These are phyloP conservation scores for Clinocottus analis DNA, from an alignment of 2,113 vertebrate genomes.

Conservation along the genomic window DNA sequence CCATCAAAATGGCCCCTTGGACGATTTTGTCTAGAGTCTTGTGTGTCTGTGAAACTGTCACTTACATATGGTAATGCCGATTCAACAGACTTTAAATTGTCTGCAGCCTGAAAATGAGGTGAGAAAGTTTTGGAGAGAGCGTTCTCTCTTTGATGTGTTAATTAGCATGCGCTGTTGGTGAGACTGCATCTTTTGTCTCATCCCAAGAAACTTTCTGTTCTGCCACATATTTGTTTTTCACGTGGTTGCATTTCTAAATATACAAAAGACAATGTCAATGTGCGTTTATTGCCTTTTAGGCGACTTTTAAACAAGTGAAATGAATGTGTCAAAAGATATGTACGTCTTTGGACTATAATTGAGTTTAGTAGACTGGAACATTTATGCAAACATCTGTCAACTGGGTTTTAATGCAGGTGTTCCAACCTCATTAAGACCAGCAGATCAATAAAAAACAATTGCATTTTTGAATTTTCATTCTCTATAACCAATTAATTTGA, in stretches of 20 bases:
- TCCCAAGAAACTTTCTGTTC: conserved; percentile 18
- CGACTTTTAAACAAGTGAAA: conserved; percentile 11
- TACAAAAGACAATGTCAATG: background rate
- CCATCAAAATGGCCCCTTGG: conserved; percentile 44
- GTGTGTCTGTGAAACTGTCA: conserved; percentile 26
- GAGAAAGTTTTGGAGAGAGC: conserved; percentile 28
- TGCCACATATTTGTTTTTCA: conserved; percentile 1
- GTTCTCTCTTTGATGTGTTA: conserved; percentile 56
- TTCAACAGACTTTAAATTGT: conserved; percentile 53
- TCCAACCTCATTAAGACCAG: conserved; percentile 8
- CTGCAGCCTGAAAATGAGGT: conserved; percentile 19
- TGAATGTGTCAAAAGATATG: conserved; percentile 22
- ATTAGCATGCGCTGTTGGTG: conserved; percentile 39
- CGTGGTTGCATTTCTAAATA: background rate
- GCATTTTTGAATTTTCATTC: conserved; percentile 46
- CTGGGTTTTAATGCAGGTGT: conserved; percentile 25
- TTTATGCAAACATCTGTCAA: conserved; percentile 23
- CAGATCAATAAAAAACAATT: conserved; percentile 42
- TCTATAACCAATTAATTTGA: conserved; percentile 33
- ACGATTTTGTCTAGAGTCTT: conserved; percentile 41
- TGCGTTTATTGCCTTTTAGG: conserved; percentile 16
- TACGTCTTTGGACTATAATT: background rate
- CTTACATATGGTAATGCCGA: conserved; percentile 56
- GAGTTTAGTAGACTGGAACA: background rate
- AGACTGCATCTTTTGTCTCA: conserved; percentile 4